Evolutionary conservation across 2,797 vertebrate species (phyloP).

Genomic region (Sciurus carolinensis): DNA sequence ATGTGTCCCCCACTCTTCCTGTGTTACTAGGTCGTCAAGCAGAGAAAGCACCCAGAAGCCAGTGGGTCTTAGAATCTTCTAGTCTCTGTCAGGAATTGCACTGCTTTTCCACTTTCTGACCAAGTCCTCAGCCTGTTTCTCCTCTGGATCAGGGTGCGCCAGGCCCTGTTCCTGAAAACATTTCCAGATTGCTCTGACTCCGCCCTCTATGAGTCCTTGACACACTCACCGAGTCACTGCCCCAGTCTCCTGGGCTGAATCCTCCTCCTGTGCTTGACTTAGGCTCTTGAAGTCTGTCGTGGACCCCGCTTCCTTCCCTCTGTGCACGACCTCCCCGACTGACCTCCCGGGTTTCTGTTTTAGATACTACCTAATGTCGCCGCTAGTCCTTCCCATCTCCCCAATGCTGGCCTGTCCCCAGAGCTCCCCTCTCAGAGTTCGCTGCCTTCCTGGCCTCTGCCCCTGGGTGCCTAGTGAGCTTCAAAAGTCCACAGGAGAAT

Average conservation of each 20-base stretch:
- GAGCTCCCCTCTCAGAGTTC: not conserved
- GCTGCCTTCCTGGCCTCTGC: not conserved
- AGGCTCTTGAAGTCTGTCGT: not conserved
- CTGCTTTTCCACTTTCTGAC: not conserved
- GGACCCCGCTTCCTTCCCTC: not conserved
- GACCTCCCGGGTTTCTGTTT: not conserved
- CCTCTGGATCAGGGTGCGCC: not conserved
- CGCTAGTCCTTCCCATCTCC: not conserved
- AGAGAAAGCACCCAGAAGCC: not conserved
- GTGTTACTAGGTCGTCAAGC: not conserved
- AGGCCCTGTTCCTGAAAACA: not conserved
- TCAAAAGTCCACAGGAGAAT: not conserved
- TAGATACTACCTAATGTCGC: not conserved
- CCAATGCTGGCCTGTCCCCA: not conserved
- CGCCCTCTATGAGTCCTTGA: too few species aligned
- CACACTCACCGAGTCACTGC: not conserved
- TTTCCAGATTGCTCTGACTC: not conserved
- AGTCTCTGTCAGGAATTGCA: not conserved
- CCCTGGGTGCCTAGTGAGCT: not conserved
- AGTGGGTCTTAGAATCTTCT: not conserved
- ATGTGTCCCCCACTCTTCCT: fast-evolving
- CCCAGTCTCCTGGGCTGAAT: not conserved
- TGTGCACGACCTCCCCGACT: not conserved
- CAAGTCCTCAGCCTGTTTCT: not conserved
- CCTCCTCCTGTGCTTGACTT: not conserved